Base-by-base conservation (phyloP, 1,140 invertebrate genomes). In the Battus philenor region DNA sequence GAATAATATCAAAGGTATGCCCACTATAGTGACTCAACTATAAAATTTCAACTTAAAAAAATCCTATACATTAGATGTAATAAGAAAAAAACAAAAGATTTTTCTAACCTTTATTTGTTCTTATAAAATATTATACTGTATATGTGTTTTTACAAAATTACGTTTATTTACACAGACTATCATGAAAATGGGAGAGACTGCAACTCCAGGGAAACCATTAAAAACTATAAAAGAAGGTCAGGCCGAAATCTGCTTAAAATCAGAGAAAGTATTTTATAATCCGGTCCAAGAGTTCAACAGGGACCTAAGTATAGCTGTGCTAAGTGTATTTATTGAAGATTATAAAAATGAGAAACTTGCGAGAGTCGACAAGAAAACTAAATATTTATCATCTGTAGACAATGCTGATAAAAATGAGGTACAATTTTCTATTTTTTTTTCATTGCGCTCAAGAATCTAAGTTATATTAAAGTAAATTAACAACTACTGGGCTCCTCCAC, bases 211-310 rank as follows among this genome's bases (percentile, higher is more conserved):
- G 41, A 36, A 32, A 7, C 30, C 34, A 15, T 56, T 46, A 8
- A 65, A 63, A 51, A 59, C 54, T 18, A 74, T 81, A 43, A 69
- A 65, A 45, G 95, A 97, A 87, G 95, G 95, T 0, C 86, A 90
- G 67, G 94, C 94, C 1, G 89, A 90, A 64, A 91, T 96, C 48
- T 62, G 88, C 7, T 80, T 92, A 8, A 89, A 89, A 5, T 69
- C 86, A 9, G 89, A 91, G 31, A 90, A 93, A 72, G 96, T 98
- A 0, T 99, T 99, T 84, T 99, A 98, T 68, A 99, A 99, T 87
- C 96, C 96, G 1, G 97, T 98, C 9, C 97, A 99, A 84, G 95
- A 98, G 84, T 98, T 99, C 65, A 99, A 99, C 73, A 88, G 97
- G 64, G 97, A 99, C 87, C 80, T 99, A n/a, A 97, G 91, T 77